Base-by-base conservation (phyloP, 2,113 vertebrate species). In the Hippoglossus stenolepis region DNA sequence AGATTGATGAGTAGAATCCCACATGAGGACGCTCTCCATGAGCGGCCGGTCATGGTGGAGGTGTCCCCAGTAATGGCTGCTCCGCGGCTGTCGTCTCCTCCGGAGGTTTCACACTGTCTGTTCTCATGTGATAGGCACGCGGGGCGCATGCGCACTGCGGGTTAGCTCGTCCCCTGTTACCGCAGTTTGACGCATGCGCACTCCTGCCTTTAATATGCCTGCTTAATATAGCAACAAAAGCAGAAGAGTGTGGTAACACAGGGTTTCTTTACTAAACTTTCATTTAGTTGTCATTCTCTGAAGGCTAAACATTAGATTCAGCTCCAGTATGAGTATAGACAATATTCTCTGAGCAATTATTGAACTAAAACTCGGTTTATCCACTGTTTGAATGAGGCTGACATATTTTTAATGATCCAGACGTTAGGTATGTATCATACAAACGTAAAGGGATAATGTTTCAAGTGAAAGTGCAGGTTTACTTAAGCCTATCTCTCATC, bases 101-200 rank as follows among this genome's bases (percentile, higher is more conserved):
- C 17, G 35, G 65, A 77, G 14, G 35, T 18, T 91, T 91, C 79
- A 91, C 73, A 9, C 49, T 53, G 75, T 88, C 81, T 81, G 65
- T 82, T 85, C 73, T 85, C 73, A 35, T 77, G 70, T 86, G 80
- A 84, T 87, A 71, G 79, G 84, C 74, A 68, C 64, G 67, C 56
- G 4, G 5, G 0, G 13, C 87, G 85, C 91, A 87, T 88, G 91
- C 92, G 90, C 84, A 73, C 0, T 69, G 0, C 45, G 0, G 5
- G 7, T 14, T 9, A 26, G 9, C 20, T 11, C 12, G 57, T 85
- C 85, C 77, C 82, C 21, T 65, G 87, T 91, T 92, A 90, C 92
- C 87, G 92, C 94, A 93, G 85, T 79, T 83, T 49, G 14, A 61
- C 92, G 93, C 94, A 92, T n/a, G 93, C 93, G 91, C 77, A 75